Evolutionary conservation across 2,113 vertebrate genomes (phyloP).

Genomic region (Neogobius melanostomus): DNA sequence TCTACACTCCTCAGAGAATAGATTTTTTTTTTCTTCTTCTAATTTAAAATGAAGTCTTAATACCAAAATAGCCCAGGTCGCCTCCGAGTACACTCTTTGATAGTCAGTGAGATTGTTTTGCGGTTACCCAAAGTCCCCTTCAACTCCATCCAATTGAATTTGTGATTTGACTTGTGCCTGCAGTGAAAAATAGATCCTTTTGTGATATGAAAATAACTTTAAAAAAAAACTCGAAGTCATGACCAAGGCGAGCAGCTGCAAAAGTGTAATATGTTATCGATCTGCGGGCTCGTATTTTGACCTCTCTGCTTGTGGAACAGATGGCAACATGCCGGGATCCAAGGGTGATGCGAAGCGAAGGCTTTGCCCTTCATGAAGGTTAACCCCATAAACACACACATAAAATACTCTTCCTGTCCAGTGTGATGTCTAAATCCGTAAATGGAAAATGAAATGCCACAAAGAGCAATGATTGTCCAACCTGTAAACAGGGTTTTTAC

Average conservation of each 20-base stretch:
- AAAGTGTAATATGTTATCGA: constrained; percentile 58
- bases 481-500: too few species aligned
- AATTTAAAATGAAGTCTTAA: constrained; percentile 20
- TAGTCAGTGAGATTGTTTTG: constrained; percentile 13
- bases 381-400: constrained; percentile 28
- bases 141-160: constrained; percentile 10
- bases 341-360: constrained; percentile 53
- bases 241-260: constrained; percentile 21
- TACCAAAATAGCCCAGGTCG: constrained; percentile 1
- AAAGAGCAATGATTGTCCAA: too few species aligned
- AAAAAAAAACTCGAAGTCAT: constrained; percentile 33
- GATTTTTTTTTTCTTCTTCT: constrained; percentile 1
- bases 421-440: constrained; percentile 22
- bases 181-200: constrained; percentile 23
- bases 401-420: constrained; percentile 35
- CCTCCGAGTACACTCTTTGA: constrained; percentile 7
- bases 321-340: constrained; percentile 59
- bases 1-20: constrained; percentile 16
- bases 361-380: constrained; percentile 68
- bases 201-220: not conserved
- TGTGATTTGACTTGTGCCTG: constrained; percentile 29
- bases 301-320: constrained; percentile 49
- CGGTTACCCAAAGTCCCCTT: not conserved
- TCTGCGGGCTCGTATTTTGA: constrained; percentile 51
- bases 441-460: too few species aligned